Base-by-base conservation (phyloP, 2,113 vertebrate genomes). In the Leptobrachium ailaonicum region DNA sequence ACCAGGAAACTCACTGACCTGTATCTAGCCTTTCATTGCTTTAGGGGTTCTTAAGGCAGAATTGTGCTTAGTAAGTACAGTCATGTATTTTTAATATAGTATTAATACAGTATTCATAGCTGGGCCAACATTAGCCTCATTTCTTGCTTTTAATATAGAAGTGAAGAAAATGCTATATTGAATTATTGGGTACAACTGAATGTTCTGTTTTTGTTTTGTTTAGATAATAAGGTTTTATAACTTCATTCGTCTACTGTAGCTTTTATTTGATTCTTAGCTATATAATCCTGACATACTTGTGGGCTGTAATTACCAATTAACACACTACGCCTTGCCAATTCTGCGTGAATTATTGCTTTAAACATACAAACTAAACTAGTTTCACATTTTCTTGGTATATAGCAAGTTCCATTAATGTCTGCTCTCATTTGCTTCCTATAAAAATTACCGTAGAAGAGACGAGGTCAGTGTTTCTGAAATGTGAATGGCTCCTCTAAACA, bases 151-250 rank as follows among this genome's bases (percentile, higher is more conserved):
- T 78, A 71, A 78, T 71, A 78, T 41, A 63, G 66, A 67, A 44
- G 58, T 71, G 47, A 45, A 50, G 67, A 47, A 78, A 78, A 71
- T 78, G 76, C 56, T 50, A 71, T 78, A 50, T 58, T 78, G 76
- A 78, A 71, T 71, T 78, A 78, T 78, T n/a, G 67, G 68, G 14
- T 63, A 78, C 76, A 44, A 78, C 42, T 60, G 56, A 78, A 77
- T 69, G 66, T 77, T 71, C 76, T 76, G 75, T 66, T 75, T 75
- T 76, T 76, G 74, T 76, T 76, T 47, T 77, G 66, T 78, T 78
- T 78, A 71, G 66, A 77, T 77, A 77, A 77, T 71, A 77, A 77
- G 76, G 54, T 77, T 77, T 77, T 77, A 77, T 70, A 78, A 78
- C 67, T 63, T 44, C 67, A 70, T 78, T 71, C 43, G 71, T 78